phyloP scores from a whole-genome alignment of 2,888 invertebrate genomes.

The Parochlus steinenii region DNA sequence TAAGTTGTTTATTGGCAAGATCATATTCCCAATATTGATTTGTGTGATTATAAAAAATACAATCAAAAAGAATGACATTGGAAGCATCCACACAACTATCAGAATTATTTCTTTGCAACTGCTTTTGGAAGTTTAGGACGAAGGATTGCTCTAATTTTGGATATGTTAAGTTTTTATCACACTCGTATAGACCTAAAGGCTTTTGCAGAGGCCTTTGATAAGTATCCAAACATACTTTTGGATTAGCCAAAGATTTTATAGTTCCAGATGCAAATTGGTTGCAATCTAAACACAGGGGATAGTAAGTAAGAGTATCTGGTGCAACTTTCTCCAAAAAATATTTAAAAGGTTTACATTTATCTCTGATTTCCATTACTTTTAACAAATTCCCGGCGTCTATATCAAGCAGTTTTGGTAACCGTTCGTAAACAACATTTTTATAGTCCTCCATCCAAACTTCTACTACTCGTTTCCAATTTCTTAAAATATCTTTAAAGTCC shows the following conservation, averaged over 20 bases:
- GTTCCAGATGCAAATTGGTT: too few species aligned
- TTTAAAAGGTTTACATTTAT: slow-evolving; percentile 73
- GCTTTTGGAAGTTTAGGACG: too few species aligned
- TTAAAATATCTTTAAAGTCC: slow-evolving; percentile 24
- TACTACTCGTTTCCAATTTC: slow-evolving; percentile 85
- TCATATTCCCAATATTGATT: too few species aligned
- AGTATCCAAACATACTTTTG: slow-evolving; percentile 56
- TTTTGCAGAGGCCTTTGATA: too few species aligned
- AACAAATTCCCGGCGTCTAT: slow-evolving; percentile 71
- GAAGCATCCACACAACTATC: too few species aligned
- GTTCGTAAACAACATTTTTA: slow-evolving; percentile 63
- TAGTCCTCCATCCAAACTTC: slow-evolving; percentile 99
- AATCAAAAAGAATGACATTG: too few species aligned
- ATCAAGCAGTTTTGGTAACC: slow-evolving; percentile 50
- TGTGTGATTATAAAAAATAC: too few species aligned
- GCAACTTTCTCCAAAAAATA: slow-evolving; percentile 92
- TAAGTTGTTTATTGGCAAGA: too few species aligned
- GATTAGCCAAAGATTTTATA: slow-evolving; percentile 54
- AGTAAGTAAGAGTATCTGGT: too few species aligned
- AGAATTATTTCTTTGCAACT: too few species aligned
- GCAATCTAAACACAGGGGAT: too few species aligned
- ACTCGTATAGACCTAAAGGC: slow-evolving; percentile 21
- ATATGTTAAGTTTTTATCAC: slow-evolving; percentile 19
- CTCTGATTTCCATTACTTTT: slow-evolving; percentile 57
- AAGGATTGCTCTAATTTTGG: slow-evolving; percentile 24